Conservation (phyloP, 2,888 invertebrate genomes). For the Cephus nigrinus region DNA sequence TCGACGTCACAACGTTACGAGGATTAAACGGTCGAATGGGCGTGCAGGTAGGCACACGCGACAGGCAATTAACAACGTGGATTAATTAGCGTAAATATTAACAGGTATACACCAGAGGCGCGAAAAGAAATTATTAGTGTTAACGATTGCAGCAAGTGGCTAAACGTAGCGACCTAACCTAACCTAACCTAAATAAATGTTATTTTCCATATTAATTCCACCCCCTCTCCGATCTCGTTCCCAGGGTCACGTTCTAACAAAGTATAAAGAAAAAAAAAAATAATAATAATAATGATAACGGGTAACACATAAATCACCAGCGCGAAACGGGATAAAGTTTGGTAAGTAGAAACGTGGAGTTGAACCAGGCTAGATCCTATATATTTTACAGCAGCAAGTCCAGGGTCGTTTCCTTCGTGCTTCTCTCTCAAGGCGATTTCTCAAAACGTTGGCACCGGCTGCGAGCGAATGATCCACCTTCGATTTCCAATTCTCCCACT, state of each 20-base stretch:
- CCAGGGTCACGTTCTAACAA: neutral
- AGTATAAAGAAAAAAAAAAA: neutral
- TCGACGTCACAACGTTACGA: neutral
- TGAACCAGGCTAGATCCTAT: neutral
- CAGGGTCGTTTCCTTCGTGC: slow-evolving; percentile 2
- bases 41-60: neutral
- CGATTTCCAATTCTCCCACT: slow-evolving; percentile 45
- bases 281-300: neutral
- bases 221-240: neutral
- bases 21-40: neutral
- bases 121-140: neutral
- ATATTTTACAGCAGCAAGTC: neutral
- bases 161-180: neutral
- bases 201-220: neutral
- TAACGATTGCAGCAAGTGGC: neutral
- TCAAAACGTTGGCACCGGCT: slow-evolving; percentile 41
- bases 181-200: neutral
- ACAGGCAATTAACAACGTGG: neutral
- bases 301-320: neutral
- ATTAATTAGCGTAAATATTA: neutral
- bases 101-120: neutral
- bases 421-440: slow-evolving; percentile 34
- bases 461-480: slow-evolving; percentile 30
- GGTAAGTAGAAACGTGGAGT: neutral
- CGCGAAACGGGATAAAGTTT: neutral